Evolutionary conservation across 2,888 invertebrate species (phyloP), one percentile per base, ranked within the genome.

Genomic region (Dicyrtomina minuta): DNA sequence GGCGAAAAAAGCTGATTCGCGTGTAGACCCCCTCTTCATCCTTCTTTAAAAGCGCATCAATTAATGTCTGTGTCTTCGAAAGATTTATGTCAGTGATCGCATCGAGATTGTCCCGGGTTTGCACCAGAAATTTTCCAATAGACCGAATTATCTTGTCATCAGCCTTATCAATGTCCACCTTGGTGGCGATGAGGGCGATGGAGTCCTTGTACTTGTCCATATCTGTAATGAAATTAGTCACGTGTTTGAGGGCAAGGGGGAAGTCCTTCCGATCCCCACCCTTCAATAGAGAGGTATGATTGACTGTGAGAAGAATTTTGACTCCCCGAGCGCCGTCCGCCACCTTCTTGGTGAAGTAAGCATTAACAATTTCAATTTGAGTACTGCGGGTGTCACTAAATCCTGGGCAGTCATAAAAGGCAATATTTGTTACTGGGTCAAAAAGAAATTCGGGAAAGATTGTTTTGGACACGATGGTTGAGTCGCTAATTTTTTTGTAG

Each of bases 1-100:
- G 59, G n/a, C 17, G 39, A 88, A 43, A 88, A 87, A 27, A 27
- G 1, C 55, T 33, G 27, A 55, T 26, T 26, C 15, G 26, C 2
- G 17, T 8, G 13, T 53, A 53, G 22, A 22, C 13, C 2, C 51
- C 22, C 22, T 53, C 24, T 5, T 24, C 12, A 55, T 46, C 46
- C 17, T 46, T 46, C 15, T 15, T 6, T 6, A 55, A n/a, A 26
- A 55, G 55, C 13, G 55, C 6, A 20, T 55, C 55, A 4, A 55
- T 20, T n/a, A n/a, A n/a, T n/a, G n/a, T n/a, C n/a, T n/a, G n/a
- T n/a, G n/a, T n/a, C n/a, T n/a, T n/a, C n/a, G n/a, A n/a, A n/a
- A n/a, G n/a, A n/a, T n/a, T n/a, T n/a, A n/a, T n/a, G n/a, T n/a
- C n/a, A n/a, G n/a, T n/a, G n/a, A n/a, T n/a, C n/a, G n/a, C n/a